These are phyloP conservation scores for Aphis craccivora DNA, from an alignment of 1,140 invertebrate species.

Conservation along the genomic window DNA sequence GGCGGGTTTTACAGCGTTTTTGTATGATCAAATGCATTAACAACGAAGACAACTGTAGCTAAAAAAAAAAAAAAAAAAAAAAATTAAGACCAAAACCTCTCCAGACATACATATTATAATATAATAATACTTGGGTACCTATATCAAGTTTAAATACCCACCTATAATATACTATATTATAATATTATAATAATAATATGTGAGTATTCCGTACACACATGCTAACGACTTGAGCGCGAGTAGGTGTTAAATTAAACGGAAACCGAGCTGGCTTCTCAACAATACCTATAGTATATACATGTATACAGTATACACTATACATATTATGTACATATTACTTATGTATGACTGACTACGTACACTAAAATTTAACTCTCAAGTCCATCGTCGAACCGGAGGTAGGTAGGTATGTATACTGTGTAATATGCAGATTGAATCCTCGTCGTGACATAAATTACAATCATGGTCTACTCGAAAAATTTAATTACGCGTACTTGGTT, in stretches of 20 bases:
- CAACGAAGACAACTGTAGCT: not conserved
- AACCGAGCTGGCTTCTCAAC: not conserved
- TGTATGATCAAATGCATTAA: not conserved
- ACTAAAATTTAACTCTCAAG: not conserved
- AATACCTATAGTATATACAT: not conserved
- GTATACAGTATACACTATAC: too few relatives aligned
- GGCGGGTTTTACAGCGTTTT: not conserved
- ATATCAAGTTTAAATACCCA: not conserved
- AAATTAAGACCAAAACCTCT: not conserved
- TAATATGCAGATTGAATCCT: not conserved
- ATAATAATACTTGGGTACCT: not conserved
- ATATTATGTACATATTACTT: not conserved
- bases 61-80: not conserved
- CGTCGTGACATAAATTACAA: not conserved
- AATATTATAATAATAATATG: not conserved
- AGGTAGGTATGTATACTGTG: not conserved
- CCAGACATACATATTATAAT: not conserved
- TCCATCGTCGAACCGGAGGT: not conserved
- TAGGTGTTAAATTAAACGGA: conserved; percentile 8
- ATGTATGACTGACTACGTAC: not conserved
- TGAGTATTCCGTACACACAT: not conserved
- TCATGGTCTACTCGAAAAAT: not conserved
- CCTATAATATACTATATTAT: not conserved
- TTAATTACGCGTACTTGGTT: not conserved
- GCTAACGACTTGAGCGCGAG: not conserved